Conservation (phyloP, 2,888 invertebrate genomes). For the Frankliniella intonsa region DNA sequence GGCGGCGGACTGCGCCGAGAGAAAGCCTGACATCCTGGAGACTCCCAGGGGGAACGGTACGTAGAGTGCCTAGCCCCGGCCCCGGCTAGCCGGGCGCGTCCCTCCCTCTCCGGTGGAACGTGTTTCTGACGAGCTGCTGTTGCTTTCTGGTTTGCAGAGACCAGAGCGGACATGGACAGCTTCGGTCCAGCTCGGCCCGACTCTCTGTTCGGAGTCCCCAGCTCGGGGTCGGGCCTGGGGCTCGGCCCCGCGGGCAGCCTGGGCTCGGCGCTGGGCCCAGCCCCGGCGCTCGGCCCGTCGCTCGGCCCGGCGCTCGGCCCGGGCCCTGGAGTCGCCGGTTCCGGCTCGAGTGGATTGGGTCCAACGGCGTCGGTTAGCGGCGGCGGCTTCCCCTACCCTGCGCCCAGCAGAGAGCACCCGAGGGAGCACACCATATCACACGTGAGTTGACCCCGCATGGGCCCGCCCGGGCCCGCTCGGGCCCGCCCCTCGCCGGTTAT, state of each 20-base stretch:
- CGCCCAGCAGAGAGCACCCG: background rate
- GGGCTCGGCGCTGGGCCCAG: background rate
- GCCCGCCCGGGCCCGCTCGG: too few relatives aligned
- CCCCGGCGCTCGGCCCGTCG: background rate
- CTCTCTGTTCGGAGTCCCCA: background rate
- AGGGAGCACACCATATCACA: conserved; percentile 7
- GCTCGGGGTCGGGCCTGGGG: background rate
- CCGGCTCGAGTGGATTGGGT: background rate
- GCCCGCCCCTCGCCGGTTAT: too few relatives aligned
- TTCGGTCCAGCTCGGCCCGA: background rate
- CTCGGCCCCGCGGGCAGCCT: background rate
- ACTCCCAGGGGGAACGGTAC: conserved; percentile 35
- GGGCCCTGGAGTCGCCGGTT: background rate
- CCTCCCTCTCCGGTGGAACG: background rate
- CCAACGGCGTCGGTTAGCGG: background rate
- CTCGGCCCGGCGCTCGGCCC: background rate
- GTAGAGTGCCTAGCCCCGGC: background rate
- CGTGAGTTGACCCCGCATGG: background rate
- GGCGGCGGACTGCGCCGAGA: conserved; percentile 33
- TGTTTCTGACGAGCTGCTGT: background rate
- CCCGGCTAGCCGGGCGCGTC: background rate
- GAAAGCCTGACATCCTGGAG: conserved; percentile 38
- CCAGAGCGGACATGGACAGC: background rate
- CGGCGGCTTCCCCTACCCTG: background rate
- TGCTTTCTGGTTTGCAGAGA: background rate